Evolutionary conservation across 2,888 invertebrate genomes (phyloP).

Genomic region (Rhagophthalmus giganteus): DNA sequence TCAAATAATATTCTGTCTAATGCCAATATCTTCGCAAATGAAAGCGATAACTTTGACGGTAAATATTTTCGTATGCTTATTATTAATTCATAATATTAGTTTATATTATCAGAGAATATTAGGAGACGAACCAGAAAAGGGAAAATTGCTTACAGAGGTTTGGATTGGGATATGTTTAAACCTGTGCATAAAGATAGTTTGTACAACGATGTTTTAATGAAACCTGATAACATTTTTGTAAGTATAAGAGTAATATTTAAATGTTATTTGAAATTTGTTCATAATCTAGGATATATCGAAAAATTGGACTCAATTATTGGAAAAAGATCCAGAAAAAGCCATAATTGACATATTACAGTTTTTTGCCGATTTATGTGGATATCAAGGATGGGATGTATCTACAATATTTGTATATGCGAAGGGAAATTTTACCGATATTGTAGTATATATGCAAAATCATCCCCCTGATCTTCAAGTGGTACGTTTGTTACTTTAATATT

Average conservation of each 20-base stretch:
- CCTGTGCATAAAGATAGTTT: slow-evolving; percentile 1
- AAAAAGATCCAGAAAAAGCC: neutral
- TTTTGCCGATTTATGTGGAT: slow-evolving; percentile 9
- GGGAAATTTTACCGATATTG: slow-evolving; percentile 4
- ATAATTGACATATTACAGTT: slow-evolving; percentile 3
- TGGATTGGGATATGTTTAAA: slow-evolving; percentile 6
- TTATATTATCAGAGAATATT: no score
- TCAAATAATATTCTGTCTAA: no score
- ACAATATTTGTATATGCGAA: neutral
- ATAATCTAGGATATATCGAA: no score
- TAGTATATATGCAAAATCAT: slow-evolving; percentile 2
- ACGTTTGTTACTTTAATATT: no score
- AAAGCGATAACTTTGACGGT: no score
- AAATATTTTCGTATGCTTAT: no score
- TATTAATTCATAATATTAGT: no score
- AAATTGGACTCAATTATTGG: slow-evolving; percentile 1
- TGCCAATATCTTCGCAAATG: no score
- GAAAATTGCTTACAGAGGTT: neutral
- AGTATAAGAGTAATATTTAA: no score
- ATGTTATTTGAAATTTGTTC: no score
- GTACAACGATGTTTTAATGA: neutral
- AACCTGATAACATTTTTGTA: neutral
- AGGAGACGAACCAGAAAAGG: no score
- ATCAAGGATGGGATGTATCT: slow-evolving; percentile 3
- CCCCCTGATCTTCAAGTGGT: slow-evolving; percentile 5